Base-by-base conservation (phyloP, 2,113 vertebrate genomes). In the Hylia prasina region DNA sequence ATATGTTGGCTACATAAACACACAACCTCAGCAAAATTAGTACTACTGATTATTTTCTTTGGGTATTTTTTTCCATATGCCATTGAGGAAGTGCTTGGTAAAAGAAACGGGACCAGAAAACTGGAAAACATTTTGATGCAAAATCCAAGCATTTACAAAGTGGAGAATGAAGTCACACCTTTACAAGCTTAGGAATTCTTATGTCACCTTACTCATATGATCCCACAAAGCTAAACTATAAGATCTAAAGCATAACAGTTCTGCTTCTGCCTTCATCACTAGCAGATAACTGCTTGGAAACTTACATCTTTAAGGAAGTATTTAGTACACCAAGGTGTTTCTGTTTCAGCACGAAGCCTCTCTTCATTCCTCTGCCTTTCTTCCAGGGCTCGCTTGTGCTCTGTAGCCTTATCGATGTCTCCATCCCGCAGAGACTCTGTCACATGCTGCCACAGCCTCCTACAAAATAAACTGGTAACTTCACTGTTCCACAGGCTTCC, bases 341-440 rank as follows among this genome's bases (percentile, higher is more conserved):
- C 98, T 1, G 99, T 99, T 96, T 99, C 99, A 7, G 93, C 97
- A 11, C 99, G 99, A 91, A 98, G 98, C 40, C 99, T 97, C 96
- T 99, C 99, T 82, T 99, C 99, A 1, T 98, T 98, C 91, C 99
- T 98, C 97, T 99, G 99, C 42, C 98, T 96, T 60, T 99, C 99
- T 83, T 99, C 99, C 68, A 99, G 98, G 47, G 98, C 94, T 77
- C 98, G 97, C 90, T 99, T 99, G 97, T 99, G 99, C 91, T 99
- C 99, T 0, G 99, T 99, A 85, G 99, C 99, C 89, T 99, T 99
- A 23, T 99, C 99, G 1, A 99, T 99, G 75, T 99, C 98, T 93
- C 98, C 98, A 96, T 99, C 98, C 92, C 98, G 98, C 89, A 99
- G 94, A 54, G 99, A 97, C 87, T 99, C 98, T 0, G 99, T 99